Evolutionary conservation across 2,797 vertebrate species (phyloP).

Genomic region (Poecilia gillii): DNA sequence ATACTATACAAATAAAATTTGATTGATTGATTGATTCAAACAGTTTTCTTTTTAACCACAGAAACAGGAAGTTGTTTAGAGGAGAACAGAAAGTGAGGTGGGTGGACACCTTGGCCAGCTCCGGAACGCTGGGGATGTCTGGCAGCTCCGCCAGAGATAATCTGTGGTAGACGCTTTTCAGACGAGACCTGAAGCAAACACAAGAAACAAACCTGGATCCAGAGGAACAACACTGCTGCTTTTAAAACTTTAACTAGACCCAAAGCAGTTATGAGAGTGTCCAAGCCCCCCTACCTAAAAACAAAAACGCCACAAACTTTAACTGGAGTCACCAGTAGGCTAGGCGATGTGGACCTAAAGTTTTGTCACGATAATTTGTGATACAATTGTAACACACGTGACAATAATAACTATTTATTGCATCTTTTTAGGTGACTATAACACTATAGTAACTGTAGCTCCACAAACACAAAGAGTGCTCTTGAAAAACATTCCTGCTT

Average conservation of each 20-base stretch:
- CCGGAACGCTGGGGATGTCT: slow-evolving; percentile 91
- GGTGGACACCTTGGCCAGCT: slow-evolving; percentile 90
- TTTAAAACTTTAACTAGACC: background rate
- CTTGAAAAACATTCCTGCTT: no score
- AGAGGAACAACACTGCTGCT: background rate
- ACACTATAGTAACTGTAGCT: no score
- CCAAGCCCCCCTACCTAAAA: background rate
- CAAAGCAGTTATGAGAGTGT: background rate
- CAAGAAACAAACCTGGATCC: slow-evolving; percentile 6
- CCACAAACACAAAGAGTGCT: no score
- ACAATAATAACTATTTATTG: no score
- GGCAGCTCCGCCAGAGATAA: slow-evolving; percentile 89
- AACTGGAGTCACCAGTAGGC: background rate
- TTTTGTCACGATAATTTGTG: no score
- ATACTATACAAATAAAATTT: no score
- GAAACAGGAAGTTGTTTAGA: background rate
- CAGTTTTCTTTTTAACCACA: background rate
- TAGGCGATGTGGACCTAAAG: no score
- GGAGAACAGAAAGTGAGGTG: background rate
- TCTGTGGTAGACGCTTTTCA: slow-evolving; percentile 88
- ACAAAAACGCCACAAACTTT: background rate
- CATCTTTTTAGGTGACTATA: no score
- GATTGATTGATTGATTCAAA: background rate
- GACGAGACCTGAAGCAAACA: slow-evolving; percentile 81
- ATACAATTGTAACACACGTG: no score